These are phyloP conservation scores for Selene dorsalis DNA, from an alignment of 2,797 vertebrate genomes.

Conservation along the genomic window DNA sequence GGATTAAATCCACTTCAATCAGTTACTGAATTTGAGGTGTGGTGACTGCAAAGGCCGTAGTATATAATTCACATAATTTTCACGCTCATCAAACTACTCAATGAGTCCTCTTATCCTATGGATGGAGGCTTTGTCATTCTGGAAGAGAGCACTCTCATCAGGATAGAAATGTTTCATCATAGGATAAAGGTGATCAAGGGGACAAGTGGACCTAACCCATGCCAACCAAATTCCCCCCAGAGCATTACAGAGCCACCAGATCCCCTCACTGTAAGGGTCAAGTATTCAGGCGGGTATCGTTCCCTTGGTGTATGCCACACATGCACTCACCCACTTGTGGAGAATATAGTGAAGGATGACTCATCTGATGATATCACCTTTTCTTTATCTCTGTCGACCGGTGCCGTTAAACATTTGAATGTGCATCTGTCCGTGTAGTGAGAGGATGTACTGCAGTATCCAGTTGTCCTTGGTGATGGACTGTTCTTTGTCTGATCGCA, in stretches of 20 bases:
- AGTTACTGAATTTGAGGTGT: no score
- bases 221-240: neutral
- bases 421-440: neutral
- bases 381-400: neutral
- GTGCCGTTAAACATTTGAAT: no score
- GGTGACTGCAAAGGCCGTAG: no score
- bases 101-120: neutral
- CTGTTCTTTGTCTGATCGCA: neutral
- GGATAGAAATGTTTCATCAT: neutral
- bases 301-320: neutral
- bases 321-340: no score
- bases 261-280: neutral
- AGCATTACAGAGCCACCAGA: neutral
- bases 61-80: no score
- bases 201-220: neutral
- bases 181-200: neutral
- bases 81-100: neutral
- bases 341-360: neutral
- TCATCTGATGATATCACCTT: neutral
- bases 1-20: no score
- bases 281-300: neutral
- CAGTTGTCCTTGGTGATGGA: neutral
- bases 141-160: neutral
- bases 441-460: neutral
- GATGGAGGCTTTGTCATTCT: neutral